Evolutionary conservation across 2,113 vertebrate species (phyloP).

Genomic region (Anser cygnoides): DNA sequence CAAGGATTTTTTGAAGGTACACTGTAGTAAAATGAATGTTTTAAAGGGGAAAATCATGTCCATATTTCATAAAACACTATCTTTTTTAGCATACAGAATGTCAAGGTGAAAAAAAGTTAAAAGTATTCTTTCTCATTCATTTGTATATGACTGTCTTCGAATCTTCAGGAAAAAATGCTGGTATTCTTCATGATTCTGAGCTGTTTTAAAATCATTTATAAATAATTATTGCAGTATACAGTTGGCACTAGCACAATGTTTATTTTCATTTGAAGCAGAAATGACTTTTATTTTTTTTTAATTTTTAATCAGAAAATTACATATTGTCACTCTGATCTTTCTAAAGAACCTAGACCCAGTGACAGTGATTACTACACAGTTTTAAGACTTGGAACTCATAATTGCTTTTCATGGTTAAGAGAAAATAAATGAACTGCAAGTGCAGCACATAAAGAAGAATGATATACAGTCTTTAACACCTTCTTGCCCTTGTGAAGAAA

Average conservation of each 20-base stretch:
- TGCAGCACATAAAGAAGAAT: background rate
- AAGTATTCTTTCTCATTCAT: background rate
- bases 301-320: constrained; percentile 26
- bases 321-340: background rate
- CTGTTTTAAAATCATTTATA: background rate
- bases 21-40: background rate
- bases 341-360: background rate
- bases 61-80: background rate
- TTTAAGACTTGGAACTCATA: background rate
- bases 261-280: background rate
- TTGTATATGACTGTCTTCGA: background rate
- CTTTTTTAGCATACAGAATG: background rate
- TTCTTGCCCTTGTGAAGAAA: background rate
- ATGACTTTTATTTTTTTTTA: background rate
- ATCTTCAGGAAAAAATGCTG: background rate
- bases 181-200: background rate
- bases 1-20: background rate
- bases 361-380: background rate
- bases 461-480: background rate
- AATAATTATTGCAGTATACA: background rate
- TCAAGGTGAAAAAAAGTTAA: background rate
- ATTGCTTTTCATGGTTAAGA: background rate
- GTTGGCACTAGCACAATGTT: background rate
- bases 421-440: background rate
- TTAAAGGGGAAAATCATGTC: background rate